phyloP scores from a whole-genome alignment of 2,797 vertebrate species.

The Microtus obscurus region DNA sequence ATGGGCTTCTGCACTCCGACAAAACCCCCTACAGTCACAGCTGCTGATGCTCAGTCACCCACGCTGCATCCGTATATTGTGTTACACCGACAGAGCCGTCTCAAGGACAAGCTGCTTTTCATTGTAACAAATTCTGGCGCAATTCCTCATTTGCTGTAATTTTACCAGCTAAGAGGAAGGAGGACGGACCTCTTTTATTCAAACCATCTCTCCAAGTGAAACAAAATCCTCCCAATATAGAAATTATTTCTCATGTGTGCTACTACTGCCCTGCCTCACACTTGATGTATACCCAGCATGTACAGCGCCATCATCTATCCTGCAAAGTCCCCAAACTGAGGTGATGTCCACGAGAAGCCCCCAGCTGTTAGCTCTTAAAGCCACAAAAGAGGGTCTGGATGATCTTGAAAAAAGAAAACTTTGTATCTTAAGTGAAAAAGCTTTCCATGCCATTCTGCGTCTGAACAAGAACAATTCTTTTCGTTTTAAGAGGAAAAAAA shows the following conservation, averaged over 20 bases:
- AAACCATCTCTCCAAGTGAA: conserved; percentile 36
- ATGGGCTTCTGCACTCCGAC: not conserved
- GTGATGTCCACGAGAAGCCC: not conserved
- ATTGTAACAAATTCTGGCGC: not conserved
- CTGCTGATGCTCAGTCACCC: not conserved
- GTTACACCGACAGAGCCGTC: not conserved
- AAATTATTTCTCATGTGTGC: not conserved
- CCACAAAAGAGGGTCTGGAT: not conserved
- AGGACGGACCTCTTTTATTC: not conserved
- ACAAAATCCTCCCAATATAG: not conserved
- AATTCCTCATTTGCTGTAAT: conserved; percentile 23
- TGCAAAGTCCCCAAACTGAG: not conserved
- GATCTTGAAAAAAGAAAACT: not conserved
- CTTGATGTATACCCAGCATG: not conserved
- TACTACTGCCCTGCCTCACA: not conserved
- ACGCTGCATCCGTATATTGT: too few species aligned
- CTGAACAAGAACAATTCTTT: not conserved
- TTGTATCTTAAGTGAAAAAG: not conserved
- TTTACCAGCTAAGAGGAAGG: not conserved
- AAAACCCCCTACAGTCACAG: not conserved
- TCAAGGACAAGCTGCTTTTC: conserved; percentile 33
- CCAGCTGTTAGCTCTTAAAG: too few species aligned
- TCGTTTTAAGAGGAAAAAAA: not conserved
- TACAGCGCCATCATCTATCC: too few species aligned
- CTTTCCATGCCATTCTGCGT: not conserved